Base-by-base conservation (phyloP, 2,797 vertebrate genomes). In the Notamacropus eugenii region DNA sequence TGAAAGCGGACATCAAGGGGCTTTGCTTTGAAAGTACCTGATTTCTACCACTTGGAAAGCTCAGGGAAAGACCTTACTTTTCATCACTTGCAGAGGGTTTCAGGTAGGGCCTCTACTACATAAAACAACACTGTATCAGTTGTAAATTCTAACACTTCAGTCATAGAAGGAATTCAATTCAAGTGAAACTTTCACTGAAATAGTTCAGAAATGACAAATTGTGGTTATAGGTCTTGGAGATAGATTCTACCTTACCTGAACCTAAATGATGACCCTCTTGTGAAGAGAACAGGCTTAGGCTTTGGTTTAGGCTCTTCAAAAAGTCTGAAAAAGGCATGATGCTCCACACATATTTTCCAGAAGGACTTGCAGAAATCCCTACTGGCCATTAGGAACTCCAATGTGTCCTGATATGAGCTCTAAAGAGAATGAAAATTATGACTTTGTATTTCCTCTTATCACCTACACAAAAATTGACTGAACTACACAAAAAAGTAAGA, bases 341-440 rank as follows among this genome's bases (percentile, higher is more conserved):
- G 99, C 93, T 99, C 99, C 34, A 99, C 99, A 95, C 99, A 99
- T 98, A 99, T 99, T 99, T 99, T 99, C 99, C 99, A 99, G 98
- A 99, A 99, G 94, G 99, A 98, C 98, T 99, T 99, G 98, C 99
- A 99, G 98, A 99, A 99, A 98, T 99, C 99, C 94, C 99, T 99
- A 98, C 99, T 99, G 97, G 98, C 99, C 99, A 99, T 99, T 92
- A 99, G 98, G 98, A 99, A 99, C 98, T 99, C 99, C 98, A 99
- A 98, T 0, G 99, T 99, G 98, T 99, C 99, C 98, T 99, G 99
- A 98, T 99, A 99, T 0, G 99, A 99, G 97, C 99, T 99, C 99
- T 99, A 98, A 91, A 98, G 98, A 95, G 91, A 93, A 46, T 97
- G 96, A 97, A 97, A 1, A 58, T 0, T 55, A 59, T 22, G 28